Evolutionary conservation across 2,888 invertebrate genomes (phyloP), one percentile per base, ranked within the genome.

Genomic region (Xestia c-nigrum): DNA sequence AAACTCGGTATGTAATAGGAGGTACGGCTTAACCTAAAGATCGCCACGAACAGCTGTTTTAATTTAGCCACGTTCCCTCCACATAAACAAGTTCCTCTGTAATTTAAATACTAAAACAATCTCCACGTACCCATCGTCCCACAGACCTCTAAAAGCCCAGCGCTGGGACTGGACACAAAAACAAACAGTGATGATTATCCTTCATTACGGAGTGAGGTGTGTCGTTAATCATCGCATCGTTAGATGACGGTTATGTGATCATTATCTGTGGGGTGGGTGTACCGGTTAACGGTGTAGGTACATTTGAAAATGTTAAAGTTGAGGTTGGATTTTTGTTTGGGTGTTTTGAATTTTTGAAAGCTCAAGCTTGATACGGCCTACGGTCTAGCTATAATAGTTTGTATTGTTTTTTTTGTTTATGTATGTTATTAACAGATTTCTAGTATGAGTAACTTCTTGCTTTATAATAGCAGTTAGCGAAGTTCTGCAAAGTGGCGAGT

Each of bases 181-280:
- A 95, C 95, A 94, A 93, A 92, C 92, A 87, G 82, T 88, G 90
- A 95, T 95, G 95, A 96, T 96, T 96, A 96, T 94, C 91, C 88
- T 90, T 95, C 95, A 96, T 96, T 96, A 96, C 94, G 88, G 90
- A 90, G 87, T 89, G 92, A 93, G 93, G 92, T 86, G 86, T 89
- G 89, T 93, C 93, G 91, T 94, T 91, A 91, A 93, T 94, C 94
- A 93, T 92, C 86, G 84, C 86, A 89, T 92, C 90, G 92, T 92
- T 93, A 90, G 90, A 91, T 90, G 87, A 89, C 90, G 89, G 84
- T 88, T 87, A 85, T 85, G 72, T 84, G 94, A 94, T 94, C 91
- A 89, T 90, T 93, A 94, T 93, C 94, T 88, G 67, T 74, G 14
- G 64, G 88, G 88, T 81, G n/a, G 9, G 3, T 3, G 64, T 19